phyloP scores from a whole-genome alignment of 2,888 invertebrate species.

The Acheta domesticus region DNA sequence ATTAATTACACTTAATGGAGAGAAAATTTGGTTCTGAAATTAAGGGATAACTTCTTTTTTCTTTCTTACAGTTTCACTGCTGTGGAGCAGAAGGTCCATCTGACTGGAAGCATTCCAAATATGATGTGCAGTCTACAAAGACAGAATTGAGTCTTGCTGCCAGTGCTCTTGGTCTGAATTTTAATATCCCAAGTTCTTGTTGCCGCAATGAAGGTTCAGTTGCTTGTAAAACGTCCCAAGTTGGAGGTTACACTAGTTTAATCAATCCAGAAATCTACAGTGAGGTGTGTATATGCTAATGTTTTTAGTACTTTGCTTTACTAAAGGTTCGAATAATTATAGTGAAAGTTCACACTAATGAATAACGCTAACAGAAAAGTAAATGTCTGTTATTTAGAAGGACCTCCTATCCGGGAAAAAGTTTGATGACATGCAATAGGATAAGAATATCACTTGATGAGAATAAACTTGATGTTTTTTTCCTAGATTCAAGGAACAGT shows the following conservation, averaged over 20 bases:
- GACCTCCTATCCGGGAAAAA: no score
- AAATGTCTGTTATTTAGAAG: no score
- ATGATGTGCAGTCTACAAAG: conserved; percentile 48
- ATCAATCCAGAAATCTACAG: neutral
- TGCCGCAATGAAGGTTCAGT: conserved; percentile 54
- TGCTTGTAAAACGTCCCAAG: neutral
- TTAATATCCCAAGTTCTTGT: conserved; percentile 60
- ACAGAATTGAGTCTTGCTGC: conserved; percentile 37
- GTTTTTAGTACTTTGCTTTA: neutral
- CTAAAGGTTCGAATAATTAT: no score
- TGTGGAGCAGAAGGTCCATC: conserved; percentile 71
- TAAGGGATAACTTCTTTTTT: no score
- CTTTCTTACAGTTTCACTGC: conserved; percentile 60
- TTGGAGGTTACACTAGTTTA: neutral
- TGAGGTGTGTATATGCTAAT: neutral
- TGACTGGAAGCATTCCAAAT: conserved; percentile 68
- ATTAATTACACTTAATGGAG: no score
- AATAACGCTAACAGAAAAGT: no score
- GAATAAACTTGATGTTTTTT: no score
- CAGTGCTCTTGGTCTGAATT: conserved; percentile 42
- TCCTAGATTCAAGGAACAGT: no score
- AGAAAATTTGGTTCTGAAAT: no score
- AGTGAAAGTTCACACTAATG: no score
- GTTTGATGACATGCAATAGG: no score
- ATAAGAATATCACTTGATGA: no score